Conservation (phyloP, 2,113 vertebrate species). For the Corythornis vintsioides region DNA sequence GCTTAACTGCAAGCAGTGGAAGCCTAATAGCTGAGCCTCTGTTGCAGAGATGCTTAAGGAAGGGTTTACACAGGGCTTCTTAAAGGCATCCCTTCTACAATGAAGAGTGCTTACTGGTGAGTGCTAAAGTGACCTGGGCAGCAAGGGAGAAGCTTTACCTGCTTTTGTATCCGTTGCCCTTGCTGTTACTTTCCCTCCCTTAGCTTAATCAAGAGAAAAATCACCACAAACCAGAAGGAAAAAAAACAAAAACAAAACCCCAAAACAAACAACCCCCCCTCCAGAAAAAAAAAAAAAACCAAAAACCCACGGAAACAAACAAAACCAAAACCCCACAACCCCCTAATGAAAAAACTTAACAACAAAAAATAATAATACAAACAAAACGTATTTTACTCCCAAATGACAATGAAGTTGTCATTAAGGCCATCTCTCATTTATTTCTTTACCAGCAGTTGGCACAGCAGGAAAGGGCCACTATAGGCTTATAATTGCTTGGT, state of each 20-base stretch:
- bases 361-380: background rate
- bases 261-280: background rate
- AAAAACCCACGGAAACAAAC: background rate
- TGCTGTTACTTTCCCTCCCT: background rate
- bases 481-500: constrained; percentile 19
- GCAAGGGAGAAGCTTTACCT: background rate
- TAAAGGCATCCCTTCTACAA: constrained; percentile 30
- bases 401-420: background rate
- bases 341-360: background rate
- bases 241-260: background rate
- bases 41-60: background rate
- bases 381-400: background rate
- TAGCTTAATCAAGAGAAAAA: background rate
- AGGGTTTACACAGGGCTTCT: constrained; percentile 34
- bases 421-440: background rate
- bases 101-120: constrained; percentile 11
- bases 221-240: background rate
- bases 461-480: constrained; percentile 20
- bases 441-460: constrained; percentile 19
- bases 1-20: constrained; percentile 50
- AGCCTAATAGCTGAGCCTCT: constrained; percentile 44
- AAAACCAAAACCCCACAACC: no score
- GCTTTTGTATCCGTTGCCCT: background rate
- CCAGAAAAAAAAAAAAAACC: background rate
- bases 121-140: background rate